Evolutionary conservation across 2,113 vertebrate species (phyloP), one percentile per base, ranked within the genome.

Genomic region (Puntigrus tetrazona): DNA sequence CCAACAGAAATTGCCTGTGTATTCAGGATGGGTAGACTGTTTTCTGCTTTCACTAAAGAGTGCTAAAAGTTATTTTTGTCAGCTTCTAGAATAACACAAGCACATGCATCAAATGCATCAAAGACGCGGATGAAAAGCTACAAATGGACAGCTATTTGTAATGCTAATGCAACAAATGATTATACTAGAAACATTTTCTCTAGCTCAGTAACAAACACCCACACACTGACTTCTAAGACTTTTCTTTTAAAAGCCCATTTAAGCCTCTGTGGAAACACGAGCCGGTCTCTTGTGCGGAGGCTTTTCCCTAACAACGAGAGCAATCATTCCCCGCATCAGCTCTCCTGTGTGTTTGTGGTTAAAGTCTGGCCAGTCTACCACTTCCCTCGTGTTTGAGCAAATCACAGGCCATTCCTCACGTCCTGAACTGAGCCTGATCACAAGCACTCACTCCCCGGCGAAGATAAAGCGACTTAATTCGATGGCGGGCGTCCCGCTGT

Each of bases 221-320:
- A 4, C 25, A 31, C 11, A 20, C 27, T 57, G 7, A 11, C 38
- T 2, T 36, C 38, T 63, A 73, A 36, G 50, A 22, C 29, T 74
- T n/a, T 10, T 41, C 14, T 70, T 69, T 63, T 16, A 16, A 63
- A 63, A 63, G 11, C 8, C 47, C 25, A 3, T 27, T 70, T 34
- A 73, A 74, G 72, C 8, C 13, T 61, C 27, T 22, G 57, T 45
- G 61, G 27, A 76, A 76, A 55, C 72, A 82, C 43, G 16, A 81
- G 79, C 59, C 7, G 38, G 45, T 81, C 52, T 50, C 16, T 77
- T 47, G 25, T 47, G 11, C 10, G 43, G 3, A 14, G 14, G 1
- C 7, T 29, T 84, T 43, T 16, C 50, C 27, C 59, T 41, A 13
- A 65, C 38, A 65, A 22, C 2, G 10, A 14, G 31, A 34, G 57